These are phyloP conservation scores for Pelagia noctiluca DNA, from an alignment of 30 jellyfish, hydroid and myxozoan genomes.

Conservation along the genomic window DNA sequence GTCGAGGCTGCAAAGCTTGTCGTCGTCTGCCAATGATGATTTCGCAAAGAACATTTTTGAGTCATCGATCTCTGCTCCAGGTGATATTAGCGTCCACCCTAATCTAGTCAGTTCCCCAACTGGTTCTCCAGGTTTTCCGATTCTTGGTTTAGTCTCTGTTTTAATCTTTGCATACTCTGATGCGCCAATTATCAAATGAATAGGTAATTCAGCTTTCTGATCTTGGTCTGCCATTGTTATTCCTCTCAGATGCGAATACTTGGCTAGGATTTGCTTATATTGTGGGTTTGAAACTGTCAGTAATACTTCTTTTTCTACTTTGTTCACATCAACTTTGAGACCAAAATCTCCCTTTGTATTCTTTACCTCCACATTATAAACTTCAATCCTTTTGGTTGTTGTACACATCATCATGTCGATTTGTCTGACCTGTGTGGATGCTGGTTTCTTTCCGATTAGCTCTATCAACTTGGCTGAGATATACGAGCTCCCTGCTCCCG, in stretches of 20 bases:
- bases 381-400: constrained; percentile 35
- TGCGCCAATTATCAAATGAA: constrained; percentile 66
- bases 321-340: constrained; percentile 32
- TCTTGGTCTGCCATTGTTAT: constrained; percentile 36
- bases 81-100: constrained; percentile 73
- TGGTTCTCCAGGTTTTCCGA: constrained; percentile 73
- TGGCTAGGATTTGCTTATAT: constrained; percentile 17
- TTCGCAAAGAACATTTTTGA: constrained; percentile 39
- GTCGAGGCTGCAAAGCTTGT: constrained; percentile 77
- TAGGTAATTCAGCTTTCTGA: constrained; percentile 54
- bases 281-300: constrained; percentile 59
- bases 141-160: constrained; percentile 35
- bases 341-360: constrained; percentile 23
- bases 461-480: constrained; percentile 38
- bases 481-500: constrained; percentile 78
- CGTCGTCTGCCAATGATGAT: constrained; percentile 56
- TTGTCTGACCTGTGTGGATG: constrained; percentile 40
- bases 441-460: constrained; percentile 28
- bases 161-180: constrained; percentile 45
- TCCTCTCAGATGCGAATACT: constrained; percentile 60
- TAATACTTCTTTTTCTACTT: constrained; percentile 37
- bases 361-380: constrained; percentile 14
- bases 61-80: constrained; percentile 56
- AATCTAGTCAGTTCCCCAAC: constrained; percentile 62
- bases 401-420: constrained; percentile 56